Evolutionary conservation across 2,888 invertebrate species (phyloP), one percentile per base, ranked within the genome.

Genomic region (Synergus umbraculus): DNA sequence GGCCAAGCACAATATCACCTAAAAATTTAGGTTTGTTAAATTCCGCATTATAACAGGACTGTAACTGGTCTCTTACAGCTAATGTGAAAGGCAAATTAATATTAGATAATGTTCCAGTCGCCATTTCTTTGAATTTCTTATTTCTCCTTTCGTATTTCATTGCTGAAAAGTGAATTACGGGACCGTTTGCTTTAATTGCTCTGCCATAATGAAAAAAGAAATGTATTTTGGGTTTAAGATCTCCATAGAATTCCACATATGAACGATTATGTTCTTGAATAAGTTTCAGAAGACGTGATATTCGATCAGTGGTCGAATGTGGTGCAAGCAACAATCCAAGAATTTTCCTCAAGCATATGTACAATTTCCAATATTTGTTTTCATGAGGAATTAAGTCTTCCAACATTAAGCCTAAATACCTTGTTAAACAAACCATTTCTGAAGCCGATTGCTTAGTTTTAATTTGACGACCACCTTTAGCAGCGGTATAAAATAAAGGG

Each of bases 201-300:
- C 64, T 22, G 49, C 15, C 44, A 78, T 81, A 81, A 77, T 83
- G 81, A 37, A 76, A 1, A 29, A 77, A 64, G 58, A 83, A 81
- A 76, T 83, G 82, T 58, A 83, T 77, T 76, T 81, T 81, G 4
- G 81, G 79, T n/a, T 67, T 81, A 4, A 79, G 63, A 49, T 77
- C n/a, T 54, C 76, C 79, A 76, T 73, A 78, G 15, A 81, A 78
- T 78, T 78, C 63, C 41, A 77, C 13, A 60, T 79, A 82, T 15
- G 69, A 37, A n/a, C 46, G 41, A 44, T 77, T 67, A 64, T 69
- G 77, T 8, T 63, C 29, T 64, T 63, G 44, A 18, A 77, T 78
- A 0, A 76, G 18, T 18, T 63, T 65, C 18, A 66, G n/a, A 43
- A 77, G 37, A 60, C 69, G 66, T 54, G 65, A 15, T 67, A 83